Conservation (phyloP, 2,113 vertebrate genomes). For the Heloderma charlesbogerti region DNA sequence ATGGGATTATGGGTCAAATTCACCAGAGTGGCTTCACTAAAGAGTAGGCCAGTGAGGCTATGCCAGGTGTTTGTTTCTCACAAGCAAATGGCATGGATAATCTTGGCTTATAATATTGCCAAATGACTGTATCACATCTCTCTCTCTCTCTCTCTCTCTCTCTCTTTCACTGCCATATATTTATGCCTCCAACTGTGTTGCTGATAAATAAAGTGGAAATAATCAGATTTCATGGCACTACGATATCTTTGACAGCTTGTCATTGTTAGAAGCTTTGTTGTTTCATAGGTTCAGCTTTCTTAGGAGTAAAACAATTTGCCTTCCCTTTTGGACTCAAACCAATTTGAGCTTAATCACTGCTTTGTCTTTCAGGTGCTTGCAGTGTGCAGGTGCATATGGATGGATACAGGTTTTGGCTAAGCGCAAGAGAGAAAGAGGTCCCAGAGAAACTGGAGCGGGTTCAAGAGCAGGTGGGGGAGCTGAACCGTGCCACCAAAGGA, state of each 20-base stretch:
- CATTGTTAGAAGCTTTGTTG: slow-evolving; percentile 39
- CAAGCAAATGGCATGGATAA: slow-evolving; percentile 21
- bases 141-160: neutral
- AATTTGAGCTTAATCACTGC: slow-evolving; percentile 43
- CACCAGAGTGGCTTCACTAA: slow-evolving; percentile 29
- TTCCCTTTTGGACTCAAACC: slow-evolving; percentile 36
- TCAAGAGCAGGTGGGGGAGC: slow-evolving; percentile 66
- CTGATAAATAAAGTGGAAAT: slow-evolving; percentile 56
- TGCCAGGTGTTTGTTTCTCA: slow-evolving; percentile 30
- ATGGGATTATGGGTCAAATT: slow-evolving; percentile 43
- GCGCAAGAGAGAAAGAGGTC: slow-evolving; percentile 47
- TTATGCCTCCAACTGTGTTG: neutral
- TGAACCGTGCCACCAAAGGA: slow-evolving; percentile 67
- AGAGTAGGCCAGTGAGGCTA: slow-evolving; percentile 22
- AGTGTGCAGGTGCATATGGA: slow-evolving; percentile 71
- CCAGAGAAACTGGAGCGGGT: slow-evolving; percentile 66
- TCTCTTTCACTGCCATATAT: neutral
- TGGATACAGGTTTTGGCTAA: slow-evolving; percentile 77
- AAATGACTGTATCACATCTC: neutral
- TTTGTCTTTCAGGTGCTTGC: slow-evolving; percentile 61
- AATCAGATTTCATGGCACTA: slow-evolving; percentile 46
- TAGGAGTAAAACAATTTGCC: slow-evolving; percentile 47
- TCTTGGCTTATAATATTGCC: slow-evolving; percentile 18
- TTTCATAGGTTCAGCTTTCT: slow-evolving; percentile 28
- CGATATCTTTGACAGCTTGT: slow-evolving; percentile 43